Conservation (phyloP, 1,140 invertebrate genomes). For the Magallana gigas region DNA sequence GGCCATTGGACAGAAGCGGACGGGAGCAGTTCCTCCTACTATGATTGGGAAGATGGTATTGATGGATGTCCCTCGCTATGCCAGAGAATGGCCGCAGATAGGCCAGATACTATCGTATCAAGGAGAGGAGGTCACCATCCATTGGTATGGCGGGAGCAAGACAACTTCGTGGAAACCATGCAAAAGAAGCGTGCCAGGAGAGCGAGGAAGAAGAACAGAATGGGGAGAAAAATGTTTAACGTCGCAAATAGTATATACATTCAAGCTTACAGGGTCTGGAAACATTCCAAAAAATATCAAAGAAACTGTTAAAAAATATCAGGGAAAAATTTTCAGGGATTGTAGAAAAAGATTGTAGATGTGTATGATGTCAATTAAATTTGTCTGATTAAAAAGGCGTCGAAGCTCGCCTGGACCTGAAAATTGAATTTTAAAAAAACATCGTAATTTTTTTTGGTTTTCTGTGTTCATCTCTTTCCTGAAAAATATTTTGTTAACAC, state of each 20-base stretch:
- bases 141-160: constrained; percentile 38
- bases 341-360: no score
- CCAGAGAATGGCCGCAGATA: constrained; percentile 37
- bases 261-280: neutral
- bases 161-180: constrained; percentile 23
- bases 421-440: no score
- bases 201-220: neutral
- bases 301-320: neutral
- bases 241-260: neutral
- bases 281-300: neutral
- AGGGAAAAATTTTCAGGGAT: no score
- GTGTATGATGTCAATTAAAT: no score
- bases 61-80: constrained; percentile 13
- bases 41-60: neutral
- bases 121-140: neutral
- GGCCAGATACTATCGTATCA: neutral
- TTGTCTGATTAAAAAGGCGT: no score
- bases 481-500: no score
- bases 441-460: no score
- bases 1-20: neutral
- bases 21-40: no score
- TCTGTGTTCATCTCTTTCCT: no score
- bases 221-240: neutral
- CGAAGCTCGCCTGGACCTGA: no score
- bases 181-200: neutral